Evolutionary conservation across 2,797 vertebrate species (phyloP).

Genomic region (Alcedo atthis): DNA sequence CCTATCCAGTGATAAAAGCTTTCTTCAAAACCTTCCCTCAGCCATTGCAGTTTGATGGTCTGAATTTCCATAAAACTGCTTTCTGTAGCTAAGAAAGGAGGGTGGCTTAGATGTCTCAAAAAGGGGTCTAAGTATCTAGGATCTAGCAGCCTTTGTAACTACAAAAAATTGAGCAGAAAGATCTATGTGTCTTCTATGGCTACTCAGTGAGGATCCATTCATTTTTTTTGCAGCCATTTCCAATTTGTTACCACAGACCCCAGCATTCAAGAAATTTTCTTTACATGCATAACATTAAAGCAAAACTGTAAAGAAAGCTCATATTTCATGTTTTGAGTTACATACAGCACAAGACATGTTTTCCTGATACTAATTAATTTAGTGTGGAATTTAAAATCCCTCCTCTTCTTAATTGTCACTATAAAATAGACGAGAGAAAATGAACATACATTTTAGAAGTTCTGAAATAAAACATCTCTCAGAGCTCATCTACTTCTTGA

Average conservation of each 20-base stretch:
- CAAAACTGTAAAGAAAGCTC: neutral
- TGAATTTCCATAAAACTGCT: neutral
- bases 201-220: neutral
- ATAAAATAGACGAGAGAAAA: neutral
- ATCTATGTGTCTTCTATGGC: neutral
- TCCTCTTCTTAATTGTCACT: neutral
- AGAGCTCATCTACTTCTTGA: neutral
- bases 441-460: neutral
- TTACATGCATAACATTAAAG: neutral
- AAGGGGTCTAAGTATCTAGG: neutral
- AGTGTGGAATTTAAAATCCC: neutral
- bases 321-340: neutral
- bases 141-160: neutral
- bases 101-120: neutral
- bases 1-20: neutral
- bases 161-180: neutral
- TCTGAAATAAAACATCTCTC: neutral
- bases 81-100: neutral
- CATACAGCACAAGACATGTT: neutral
- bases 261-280: neutral
- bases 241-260: neutral
- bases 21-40: neutral
- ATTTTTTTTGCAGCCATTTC: neutral
- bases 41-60: too few species aligned
- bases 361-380: neutral